Base-by-base conservation (phyloP, 2,113 vertebrate genomes). In the Lontra canadensis region DNA sequence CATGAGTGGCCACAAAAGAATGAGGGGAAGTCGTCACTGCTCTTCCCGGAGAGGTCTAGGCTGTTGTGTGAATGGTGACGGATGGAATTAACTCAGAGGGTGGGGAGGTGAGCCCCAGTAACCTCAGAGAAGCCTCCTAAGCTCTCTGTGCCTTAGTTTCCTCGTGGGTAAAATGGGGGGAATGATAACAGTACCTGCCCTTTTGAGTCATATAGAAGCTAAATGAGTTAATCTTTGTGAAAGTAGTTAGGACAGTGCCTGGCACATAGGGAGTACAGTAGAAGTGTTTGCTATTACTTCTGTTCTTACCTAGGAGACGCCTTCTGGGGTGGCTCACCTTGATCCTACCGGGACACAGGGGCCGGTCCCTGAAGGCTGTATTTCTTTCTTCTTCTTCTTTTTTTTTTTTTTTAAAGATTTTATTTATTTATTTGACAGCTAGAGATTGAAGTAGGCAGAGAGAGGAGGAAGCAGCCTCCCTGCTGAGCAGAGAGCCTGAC, bases 1-100 rank as follows among this genome's bases (percentile, higher is more conserved):
- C 36, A 0, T 0, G 36, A 17, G 17, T 0, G 15, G 12, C 34
- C 44, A 0, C 1, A n/a, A n/a, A 80, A 67, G 44, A 84, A 61
- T 14, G n/a, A 42, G 34, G 26, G 39, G 49, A 36, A 83, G 44
- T 14, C 47, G 7, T 13, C 67, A 4, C 3, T 7, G 61, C 10
- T 73, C 36, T 61, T 63, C 67, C 79, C 42, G 11, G n/a, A n/a
- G 55, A 57, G 23, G 17, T 10, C 15, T 23, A 29, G 21, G 55
- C 87, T 42, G 63, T 55, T 9, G 0, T 31, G n/a, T 0, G 0
- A 11, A 52, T 15, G 42, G 52, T 21, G 42, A 63, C 25, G 17
- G 76, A 9, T n/a, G 8, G 39, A 63, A 25, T 20, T 14, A 31
- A 12, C 42, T n/a, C 79, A 61, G 84, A 88, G 44, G 36, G 63